A percentile compares a stretch with the other conserved stretches of the same genome.
phyloP scores from a whole-genome alignment of 2,888 invertebrate genomes.

The Ernsta delagoae region DNA sequence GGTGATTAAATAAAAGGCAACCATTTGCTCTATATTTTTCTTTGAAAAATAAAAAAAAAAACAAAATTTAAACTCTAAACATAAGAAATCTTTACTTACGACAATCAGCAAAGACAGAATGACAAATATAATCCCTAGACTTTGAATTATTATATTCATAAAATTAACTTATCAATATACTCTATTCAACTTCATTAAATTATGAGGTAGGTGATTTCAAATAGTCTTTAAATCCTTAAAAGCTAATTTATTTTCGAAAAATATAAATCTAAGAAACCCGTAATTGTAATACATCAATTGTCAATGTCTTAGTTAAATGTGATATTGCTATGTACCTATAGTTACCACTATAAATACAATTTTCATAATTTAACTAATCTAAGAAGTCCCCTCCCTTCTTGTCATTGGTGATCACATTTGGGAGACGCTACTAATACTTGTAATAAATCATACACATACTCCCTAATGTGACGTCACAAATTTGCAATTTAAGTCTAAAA shows the following conservation, averaged over 20 bases:
- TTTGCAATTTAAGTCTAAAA: too few species aligned
- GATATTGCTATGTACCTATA: constrained; percentile 6
- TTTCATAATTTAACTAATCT: constrained; percentile 20
- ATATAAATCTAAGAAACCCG: constrained; percentile 61
- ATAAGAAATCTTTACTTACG: constrained; percentile 70
- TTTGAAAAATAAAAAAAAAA: constrained; percentile 79
- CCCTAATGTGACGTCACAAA: too few species aligned
- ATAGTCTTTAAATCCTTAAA: constrained; percentile 78
- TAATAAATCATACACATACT: too few species aligned
- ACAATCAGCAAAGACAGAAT: constrained; percentile 67
- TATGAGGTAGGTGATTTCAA: constrained; percentile 81
- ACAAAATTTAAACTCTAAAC: constrained; percentile 79
- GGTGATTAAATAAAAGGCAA: constrained; percentile 24
- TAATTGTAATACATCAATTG: constrained; percentile 51
- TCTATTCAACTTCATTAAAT: too few species aligned
- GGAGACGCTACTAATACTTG: too few species aligned
- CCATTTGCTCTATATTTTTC: constrained; percentile 72
- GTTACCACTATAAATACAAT: background rate
- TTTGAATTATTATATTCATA: constrained; percentile 73
- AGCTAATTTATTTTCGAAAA: constrained; percentile 56
- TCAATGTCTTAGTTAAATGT: constrained; percentile 37
- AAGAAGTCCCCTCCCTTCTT: too few species aligned
- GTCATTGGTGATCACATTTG: too few species aligned
- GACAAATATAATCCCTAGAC: constrained; percentile 67
- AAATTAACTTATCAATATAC: constrained; percentile 58